Evolutionary conservation across 2,888 invertebrate genomes (phyloP).

Genomic region (Drosophila longiperda): DNA sequence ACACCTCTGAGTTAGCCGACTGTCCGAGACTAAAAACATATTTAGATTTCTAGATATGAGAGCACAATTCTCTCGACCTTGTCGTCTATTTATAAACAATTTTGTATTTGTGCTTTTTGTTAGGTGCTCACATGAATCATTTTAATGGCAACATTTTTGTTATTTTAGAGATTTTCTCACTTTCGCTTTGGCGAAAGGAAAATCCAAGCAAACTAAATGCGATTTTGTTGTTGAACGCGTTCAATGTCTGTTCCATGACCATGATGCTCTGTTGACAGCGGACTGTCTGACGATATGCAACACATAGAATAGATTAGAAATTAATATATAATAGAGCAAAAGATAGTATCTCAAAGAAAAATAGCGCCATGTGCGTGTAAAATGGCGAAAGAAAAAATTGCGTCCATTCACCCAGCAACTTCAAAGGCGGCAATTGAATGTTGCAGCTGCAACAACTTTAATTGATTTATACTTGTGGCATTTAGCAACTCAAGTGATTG

Average conservation of each 20-base stretch:
- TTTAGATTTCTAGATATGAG: constrained; percentile 36
- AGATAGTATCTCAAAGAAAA: constrained; percentile 33
- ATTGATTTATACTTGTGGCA: constrained; percentile 67
- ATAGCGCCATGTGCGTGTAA: constrained; percentile 20
- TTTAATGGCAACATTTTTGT: constrained; percentile 36
- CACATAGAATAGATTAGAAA: background rate
- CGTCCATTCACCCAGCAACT: constrained; percentile 38
- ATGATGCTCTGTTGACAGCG: constrained; percentile 39
- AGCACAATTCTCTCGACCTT: constrained; percentile 61
- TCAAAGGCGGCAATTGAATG: constrained; percentile 69
- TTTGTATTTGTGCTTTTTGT: constrained; percentile 35
- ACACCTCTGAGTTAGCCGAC: constrained; percentile 35
- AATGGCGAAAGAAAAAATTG: constrained; percentile 44
- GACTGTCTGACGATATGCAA: background rate
- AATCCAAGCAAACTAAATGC: constrained; percentile 30
- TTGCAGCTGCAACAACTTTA: constrained; percentile 73
- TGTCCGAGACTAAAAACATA: constrained; percentile 27
- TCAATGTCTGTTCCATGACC: constrained; percentile 67
- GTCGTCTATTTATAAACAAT: constrained; percentile 64
- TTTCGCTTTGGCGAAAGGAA: constrained; percentile 53
- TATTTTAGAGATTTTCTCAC: constrained; percentile 43
- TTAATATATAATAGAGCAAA: background rate
- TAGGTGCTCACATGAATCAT: constrained; percentile 63
- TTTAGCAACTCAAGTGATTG: constrained; percentile 61
- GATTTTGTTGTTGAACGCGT: constrained; percentile 61